These are phyloP conservation scores for Microhierax caerulescens DNA, from an alignment of 2,797 vertebrate species.

Conservation along the genomic window DNA sequence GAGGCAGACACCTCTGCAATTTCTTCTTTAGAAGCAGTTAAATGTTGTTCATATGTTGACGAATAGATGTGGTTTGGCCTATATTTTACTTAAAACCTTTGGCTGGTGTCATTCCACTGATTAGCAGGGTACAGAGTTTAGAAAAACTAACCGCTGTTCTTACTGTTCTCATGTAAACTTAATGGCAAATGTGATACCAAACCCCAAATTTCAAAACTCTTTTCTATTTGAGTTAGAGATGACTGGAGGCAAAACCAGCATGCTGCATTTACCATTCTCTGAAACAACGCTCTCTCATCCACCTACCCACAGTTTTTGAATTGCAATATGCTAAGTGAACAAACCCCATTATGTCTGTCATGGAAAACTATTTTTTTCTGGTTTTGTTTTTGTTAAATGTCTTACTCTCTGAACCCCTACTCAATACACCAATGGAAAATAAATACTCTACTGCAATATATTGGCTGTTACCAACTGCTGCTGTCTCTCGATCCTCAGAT, in stretches of 20 bases:
- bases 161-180: slow-evolving; percentile 65
- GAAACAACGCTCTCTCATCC: slow-evolving; percentile 63
- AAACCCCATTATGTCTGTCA: slow-evolving; percentile 52
- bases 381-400: not conserved
- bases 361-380: slow-evolving; percentile 52
- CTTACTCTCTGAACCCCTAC: slow-evolving; percentile 23
- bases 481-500: not conserved
- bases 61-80: slow-evolving; percentile 53
- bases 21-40: slow-evolving; percentile 34
- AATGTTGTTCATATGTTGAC: slow-evolving; percentile 17
- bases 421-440: not conserved
- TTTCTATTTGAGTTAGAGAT: slow-evolving; percentile 40
- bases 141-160: slow-evolving; percentile 53
- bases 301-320: slow-evolving; percentile 53
- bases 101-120: slow-evolving; percentile 51
- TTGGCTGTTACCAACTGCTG: not conserved
- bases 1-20: not conserved
- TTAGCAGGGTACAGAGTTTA: slow-evolving; percentile 45
- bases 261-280: slow-evolving; percentile 41
- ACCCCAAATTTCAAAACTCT: slow-evolving; percentile 10
- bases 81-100: slow-evolving; percentile 48
- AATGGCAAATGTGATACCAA: slow-evolving; percentile 47
- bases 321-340: slow-evolving; percentile 60
- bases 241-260: slow-evolving; percentile 47
- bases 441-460: not conserved